Percentiles rank a stretch among this genome's conserved stretches.
These are phyloP conservation scores for Nipponia nippon DNA, from an alignment of 2,113 vertebrate genomes.

Conservation along the genomic window DNA sequence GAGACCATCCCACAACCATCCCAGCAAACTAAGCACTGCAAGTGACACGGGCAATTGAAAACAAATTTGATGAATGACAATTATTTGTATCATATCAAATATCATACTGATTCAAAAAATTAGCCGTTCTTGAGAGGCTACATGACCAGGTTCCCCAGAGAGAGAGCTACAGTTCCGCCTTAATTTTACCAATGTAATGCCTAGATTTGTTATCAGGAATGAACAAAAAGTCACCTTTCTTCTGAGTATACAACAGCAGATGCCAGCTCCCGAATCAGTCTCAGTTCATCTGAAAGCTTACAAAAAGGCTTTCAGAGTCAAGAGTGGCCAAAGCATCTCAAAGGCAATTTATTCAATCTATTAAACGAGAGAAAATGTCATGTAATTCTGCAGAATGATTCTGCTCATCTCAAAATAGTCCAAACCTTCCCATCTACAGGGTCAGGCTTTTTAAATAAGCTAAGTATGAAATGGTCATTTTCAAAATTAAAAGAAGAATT, in stretches of 20 bases:
- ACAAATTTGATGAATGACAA: not conserved
- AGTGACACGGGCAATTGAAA: not conserved
- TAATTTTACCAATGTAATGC: not conserved
- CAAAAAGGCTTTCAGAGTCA: not conserved
- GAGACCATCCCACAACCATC: not conserved
- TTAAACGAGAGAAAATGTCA: not conserved
- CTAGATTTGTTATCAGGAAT: not conserved
- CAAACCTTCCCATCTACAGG: not conserved
- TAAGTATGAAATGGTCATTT: not conserved
- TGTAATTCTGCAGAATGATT: not conserved
- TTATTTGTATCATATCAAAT: not conserved
- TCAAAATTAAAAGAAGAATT: not conserved
- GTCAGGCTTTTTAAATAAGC: not conserved
- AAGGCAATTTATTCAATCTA: not conserved
- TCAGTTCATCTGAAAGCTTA: not conserved
- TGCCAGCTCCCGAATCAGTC: not conserved
- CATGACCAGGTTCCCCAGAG: accelerated
- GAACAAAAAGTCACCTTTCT: not conserved
- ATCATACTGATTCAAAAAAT: not conserved
- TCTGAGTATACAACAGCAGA: not conserved
- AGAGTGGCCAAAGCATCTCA: not conserved
- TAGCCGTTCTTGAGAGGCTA: not conserved
- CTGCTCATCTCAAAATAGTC: not conserved
- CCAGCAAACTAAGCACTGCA: not conserved
- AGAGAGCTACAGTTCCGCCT: not conserved